Percentiles rank a stretch among this genome's conserved stretches.
Conservation (phyloP, 2,797 vertebrate genomes). For the Bucorvus abyssinicus region DNA sequence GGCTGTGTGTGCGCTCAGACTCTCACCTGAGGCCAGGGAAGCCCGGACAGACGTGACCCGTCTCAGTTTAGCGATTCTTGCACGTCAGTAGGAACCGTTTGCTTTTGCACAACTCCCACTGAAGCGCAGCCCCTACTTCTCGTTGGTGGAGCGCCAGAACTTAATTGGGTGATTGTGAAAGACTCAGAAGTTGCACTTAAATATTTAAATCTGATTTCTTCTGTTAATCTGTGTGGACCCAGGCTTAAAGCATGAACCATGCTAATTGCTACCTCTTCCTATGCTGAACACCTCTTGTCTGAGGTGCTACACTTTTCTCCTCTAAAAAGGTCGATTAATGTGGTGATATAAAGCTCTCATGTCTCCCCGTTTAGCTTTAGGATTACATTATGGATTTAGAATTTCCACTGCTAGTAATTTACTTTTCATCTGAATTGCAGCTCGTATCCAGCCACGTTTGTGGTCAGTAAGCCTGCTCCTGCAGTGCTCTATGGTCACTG, state of each 20-base stretch:
- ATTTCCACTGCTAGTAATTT: background rate
- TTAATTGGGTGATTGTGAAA: background rate
- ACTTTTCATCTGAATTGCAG: background rate
- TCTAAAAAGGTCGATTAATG: background rate
- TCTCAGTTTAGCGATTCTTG: background rate
- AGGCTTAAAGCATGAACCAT: background rate
- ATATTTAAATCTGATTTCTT: background rate
- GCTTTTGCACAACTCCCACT: background rate
- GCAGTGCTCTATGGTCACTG: fast-evolving
- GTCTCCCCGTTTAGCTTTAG: background rate
- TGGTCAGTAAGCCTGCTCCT: background rate
- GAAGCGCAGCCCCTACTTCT: background rate
- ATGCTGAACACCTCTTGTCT: background rate
- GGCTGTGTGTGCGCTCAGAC: background rate
- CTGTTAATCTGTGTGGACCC: background rate
- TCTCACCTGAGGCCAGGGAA: background rate
- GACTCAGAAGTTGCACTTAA: background rate
- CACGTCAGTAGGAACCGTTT: background rate
- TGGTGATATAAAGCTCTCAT: background rate
- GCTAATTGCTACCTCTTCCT: background rate
- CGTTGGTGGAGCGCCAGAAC: fast-evolving
- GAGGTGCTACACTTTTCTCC: background rate
- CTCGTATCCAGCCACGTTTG: fast-evolving
- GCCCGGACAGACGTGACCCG: fast-evolving
- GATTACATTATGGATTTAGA: background rate